Conservation (phyloP, 2,113 vertebrate genomes). For the Eleginops maclovinus region DNA sequence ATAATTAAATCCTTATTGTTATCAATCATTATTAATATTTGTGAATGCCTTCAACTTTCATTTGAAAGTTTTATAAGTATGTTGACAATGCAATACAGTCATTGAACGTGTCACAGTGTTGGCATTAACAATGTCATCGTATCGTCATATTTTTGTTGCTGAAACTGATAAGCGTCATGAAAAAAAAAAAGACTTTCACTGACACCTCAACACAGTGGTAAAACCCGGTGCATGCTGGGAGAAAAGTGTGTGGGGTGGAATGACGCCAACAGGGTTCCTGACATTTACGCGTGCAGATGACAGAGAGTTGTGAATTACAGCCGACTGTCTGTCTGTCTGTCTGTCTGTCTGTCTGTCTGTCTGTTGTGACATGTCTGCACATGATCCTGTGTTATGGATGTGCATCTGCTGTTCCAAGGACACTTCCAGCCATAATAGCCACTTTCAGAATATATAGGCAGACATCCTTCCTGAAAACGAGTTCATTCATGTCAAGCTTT, state of each 20-base stretch:
- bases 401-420: conserved; percentile 47
- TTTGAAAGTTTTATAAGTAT: no score
- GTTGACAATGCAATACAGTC: no score
- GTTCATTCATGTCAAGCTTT: background rate
- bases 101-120: no score
- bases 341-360: background rate
- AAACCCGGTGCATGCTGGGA: conserved; percentile 15
- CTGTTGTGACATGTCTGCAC: conserved; percentile 23
- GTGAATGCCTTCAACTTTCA: no score
- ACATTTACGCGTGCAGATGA: conserved; percentile 47
- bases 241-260: conserved; percentile 18
- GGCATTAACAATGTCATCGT: background rate
- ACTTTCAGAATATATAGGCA: conserved; percentile 34
- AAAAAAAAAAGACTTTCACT: conserved; percentile 32
- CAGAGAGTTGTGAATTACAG: conserved; percentile 66
- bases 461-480: conserved; percentile 44
- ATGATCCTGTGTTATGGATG: conserved; percentile 20
- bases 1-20: no score
- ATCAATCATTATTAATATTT: no score
- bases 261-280: conserved; percentile 38
- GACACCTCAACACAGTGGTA: conserved; percentile 13
- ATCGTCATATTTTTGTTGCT: background rate
- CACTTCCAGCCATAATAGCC: conserved; percentile 24
- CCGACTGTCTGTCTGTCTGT: background rate
- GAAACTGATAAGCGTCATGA: conserved; percentile 6